A percentile compares a stretch with the other conserved stretches of the same genome.
phyloP scores from a whole-genome alignment of 2,113 vertebrate genomes.

The Benitochromis conjunctus region DNA sequence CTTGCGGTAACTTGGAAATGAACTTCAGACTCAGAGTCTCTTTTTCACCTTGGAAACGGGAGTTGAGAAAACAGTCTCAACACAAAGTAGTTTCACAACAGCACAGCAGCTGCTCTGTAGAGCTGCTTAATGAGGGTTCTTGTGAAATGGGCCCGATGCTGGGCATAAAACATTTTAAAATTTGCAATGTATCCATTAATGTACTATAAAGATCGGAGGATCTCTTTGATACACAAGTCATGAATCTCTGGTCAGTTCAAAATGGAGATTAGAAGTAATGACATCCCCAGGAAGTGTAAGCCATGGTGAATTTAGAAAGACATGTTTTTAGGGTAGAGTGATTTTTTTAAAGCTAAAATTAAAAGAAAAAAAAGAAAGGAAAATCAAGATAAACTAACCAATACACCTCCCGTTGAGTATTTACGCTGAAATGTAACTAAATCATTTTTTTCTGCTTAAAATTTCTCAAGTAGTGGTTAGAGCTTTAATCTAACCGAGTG shows the following conservation, averaged over 20 bases:
- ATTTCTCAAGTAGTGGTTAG: not conserved
- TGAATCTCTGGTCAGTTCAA: not conserved
- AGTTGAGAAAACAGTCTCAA: not conserved
- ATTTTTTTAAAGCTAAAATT: not conserved
- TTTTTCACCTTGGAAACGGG: not conserved
- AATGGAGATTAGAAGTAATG: not conserved
- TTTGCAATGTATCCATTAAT: not conserved
- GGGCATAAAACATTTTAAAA: not conserved
- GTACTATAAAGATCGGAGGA: not conserved
- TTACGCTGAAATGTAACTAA: not conserved
- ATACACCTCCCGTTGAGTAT: not conserved
- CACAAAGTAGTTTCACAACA: not conserved
- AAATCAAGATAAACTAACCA: not conserved
- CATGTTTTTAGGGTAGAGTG: not conserved
- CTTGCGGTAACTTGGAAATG: not conserved
- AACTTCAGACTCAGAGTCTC: not conserved
- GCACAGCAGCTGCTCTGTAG: not conserved
- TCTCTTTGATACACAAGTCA: not conserved
- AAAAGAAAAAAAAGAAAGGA: not conserved
- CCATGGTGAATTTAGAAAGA: not conserved
- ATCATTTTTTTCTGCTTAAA: not conserved
- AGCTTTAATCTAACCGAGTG: not conserved
- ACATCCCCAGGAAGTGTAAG: not conserved
- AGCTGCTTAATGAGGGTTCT: not conserved
- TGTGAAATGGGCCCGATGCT: not conserved